Evolutionary conservation across 2,888 invertebrate genomes (phyloP).

Genomic region (Dromius quadrimaculatus): DNA sequence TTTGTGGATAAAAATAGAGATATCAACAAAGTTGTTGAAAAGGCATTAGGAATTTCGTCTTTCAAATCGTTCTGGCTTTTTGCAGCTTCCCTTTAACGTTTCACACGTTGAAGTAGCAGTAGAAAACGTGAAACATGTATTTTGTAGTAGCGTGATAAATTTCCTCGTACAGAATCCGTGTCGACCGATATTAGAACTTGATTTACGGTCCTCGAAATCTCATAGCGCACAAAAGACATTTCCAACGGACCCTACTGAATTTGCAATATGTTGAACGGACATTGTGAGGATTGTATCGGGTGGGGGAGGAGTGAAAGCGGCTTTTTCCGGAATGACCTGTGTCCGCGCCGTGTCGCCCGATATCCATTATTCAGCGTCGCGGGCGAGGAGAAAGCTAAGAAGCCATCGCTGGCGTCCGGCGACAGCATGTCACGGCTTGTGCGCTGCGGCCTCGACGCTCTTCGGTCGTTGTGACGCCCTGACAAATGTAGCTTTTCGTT

Average conservation of each 20-base stretch:
- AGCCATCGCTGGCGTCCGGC: conserved; percentile 62
- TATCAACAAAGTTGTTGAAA: conserved; percentile 17
- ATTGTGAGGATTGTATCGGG: neutral
- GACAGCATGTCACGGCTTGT: conserved; percentile 61
- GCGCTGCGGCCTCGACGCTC: conserved; percentile 52
- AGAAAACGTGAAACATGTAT: conserved; percentile 37
- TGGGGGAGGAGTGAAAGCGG: conserved; percentile 1
- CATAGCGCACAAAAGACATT: conserved; percentile 48
- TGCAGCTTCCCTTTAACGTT: conserved; percentile 9
- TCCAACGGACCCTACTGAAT: conserved; percentile 46
- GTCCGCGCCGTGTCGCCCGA: conserved; percentile 63
- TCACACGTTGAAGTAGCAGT: conserved; percentile 1
- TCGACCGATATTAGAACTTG: conserved; percentile 47
- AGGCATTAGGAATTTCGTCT: conserved; percentile 10
- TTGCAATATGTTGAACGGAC: conserved; percentile 47
- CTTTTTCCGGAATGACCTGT: conserved; percentile 61
- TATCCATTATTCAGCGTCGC: conserved; percentile 65
- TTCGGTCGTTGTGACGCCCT: conserved; percentile 58
- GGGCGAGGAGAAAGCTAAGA: conserved; percentile 61
- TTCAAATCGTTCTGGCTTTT: conserved; percentile 11
- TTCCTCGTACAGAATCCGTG: conserved; percentile 24
- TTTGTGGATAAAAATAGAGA: no score
- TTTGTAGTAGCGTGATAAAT: conserved; percentile 41
- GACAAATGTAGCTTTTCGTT: conserved; percentile 63
- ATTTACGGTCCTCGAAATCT: conserved; percentile 47